These are phyloP conservation scores for Stegastes partitus DNA, from an alignment of 2,113 vertebrate genomes.

Conservation along the genomic window DNA sequence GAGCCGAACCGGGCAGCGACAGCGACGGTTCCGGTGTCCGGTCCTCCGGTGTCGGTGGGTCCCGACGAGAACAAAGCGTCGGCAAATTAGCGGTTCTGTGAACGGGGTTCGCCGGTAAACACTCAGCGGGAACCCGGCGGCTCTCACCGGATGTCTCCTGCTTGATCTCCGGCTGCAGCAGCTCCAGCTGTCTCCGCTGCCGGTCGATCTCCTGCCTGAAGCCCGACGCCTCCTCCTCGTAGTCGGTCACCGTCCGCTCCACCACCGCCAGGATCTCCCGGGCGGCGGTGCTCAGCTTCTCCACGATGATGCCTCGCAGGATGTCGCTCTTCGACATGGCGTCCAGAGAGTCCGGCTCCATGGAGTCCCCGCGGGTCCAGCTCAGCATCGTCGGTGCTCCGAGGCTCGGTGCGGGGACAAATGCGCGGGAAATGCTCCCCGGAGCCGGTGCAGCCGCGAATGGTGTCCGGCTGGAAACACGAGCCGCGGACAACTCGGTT, in stretches of 20 bases:
- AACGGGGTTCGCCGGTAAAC: background rate
- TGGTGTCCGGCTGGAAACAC: slow-evolving; percentile 1
- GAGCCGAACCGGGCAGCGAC: no score
- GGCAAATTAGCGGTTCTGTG: background rate
- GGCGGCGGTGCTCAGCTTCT: slow-evolving; percentile 32
- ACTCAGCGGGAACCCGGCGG: background rate
- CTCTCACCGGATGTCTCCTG: slow-evolving; percentile 33
- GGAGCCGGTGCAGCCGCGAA: background rate
- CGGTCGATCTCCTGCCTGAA: slow-evolving; percentile 42
- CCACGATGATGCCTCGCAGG: slow-evolving; percentile 17
- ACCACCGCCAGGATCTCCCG: slow-evolving; percentile 53
- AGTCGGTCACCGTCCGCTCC: slow-evolving; percentile 43
- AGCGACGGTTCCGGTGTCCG: no score
- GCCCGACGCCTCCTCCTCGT: slow-evolving; percentile 44
- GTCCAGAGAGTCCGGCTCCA: background rate
- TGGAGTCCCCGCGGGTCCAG: background rate
- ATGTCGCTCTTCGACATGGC: slow-evolving; percentile 5
- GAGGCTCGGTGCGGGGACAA: no score
- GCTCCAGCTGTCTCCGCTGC: slow-evolving; percentile 47
- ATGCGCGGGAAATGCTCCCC: background rate
- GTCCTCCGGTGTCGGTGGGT: background rate
- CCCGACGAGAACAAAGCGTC: background rate
- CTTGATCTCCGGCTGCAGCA: slow-evolving; percentile 18
- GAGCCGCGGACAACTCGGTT: no score
- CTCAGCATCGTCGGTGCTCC: background rate